Percentiles rank a stretch among this genome's conserved stretches.
Conservation (phyloP, 2,113 vertebrate species). For the Eublepharis macularius region DNA sequence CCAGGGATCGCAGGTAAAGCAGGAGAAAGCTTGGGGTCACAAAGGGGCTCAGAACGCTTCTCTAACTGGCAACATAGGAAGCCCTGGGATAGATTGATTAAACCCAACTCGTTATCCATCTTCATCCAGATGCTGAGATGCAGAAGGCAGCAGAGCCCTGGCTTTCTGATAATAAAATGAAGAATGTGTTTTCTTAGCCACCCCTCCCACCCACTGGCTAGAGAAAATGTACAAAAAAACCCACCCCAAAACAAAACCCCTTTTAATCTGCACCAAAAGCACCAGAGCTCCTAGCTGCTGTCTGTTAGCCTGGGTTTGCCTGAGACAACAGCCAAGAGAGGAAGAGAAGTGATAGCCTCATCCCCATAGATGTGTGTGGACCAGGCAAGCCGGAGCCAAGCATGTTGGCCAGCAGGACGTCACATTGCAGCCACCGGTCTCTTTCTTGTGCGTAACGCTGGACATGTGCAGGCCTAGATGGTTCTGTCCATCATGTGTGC, state of each 20-base stretch:
- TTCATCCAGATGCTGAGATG: background rate
- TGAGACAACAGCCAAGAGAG: background rate
- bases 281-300: background rate
- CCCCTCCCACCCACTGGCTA: background rate
- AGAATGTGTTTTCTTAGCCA: background rate
- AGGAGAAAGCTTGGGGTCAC: background rate
- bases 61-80: slow-evolving; percentile 21
- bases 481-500: background rate
- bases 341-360: background rate
- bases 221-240: background rate
- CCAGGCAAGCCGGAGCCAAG: background rate
- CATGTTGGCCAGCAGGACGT: background rate
- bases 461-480: background rate
- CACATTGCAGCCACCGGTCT: too few relatives aligned
- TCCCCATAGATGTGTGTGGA: background rate
- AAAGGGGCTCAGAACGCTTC: background rate
- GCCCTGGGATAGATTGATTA: slow-evolving; percentile 7
- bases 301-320: background rate
- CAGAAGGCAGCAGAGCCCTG: background rate
- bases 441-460: background rate
- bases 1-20: slow-evolving; percentile 6
- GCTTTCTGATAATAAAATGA: slow-evolving; percentile 10
- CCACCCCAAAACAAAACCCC: background rate
- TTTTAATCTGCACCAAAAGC: background rate
- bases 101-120: slow-evolving; percentile 11